Evolutionary conservation across 2,888 invertebrate species (phyloP).

Genomic region (Mechanitis mazaeus): DNA sequence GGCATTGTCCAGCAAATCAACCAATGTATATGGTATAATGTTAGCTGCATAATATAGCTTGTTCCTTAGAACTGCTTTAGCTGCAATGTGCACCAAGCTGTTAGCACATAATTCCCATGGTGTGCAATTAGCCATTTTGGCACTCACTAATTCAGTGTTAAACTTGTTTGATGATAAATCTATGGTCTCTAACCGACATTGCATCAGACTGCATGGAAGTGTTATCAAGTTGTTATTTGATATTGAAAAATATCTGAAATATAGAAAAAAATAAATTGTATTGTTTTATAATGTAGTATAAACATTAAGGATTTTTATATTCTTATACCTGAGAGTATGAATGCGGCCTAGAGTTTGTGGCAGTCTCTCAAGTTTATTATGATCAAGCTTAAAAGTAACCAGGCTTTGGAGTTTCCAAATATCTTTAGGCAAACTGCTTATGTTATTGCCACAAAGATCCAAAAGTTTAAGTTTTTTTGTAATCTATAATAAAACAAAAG

Average conservation of each 20-base stretch:
- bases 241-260: conserved; percentile 71
- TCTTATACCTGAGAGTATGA: conserved; percentile 60
- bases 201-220: conserved; percentile 79
- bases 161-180: conserved; percentile 79
- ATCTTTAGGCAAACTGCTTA: conserved; percentile 75
- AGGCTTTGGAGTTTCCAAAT: conserved; percentile 79
- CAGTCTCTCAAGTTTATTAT: conserved; percentile 76
- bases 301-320: conserved; percentile 2
- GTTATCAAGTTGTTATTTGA: conserved; percentile 71
- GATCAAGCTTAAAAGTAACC: conserved; percentile 78
- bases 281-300: not conserved
- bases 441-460: conserved; percentile 79
- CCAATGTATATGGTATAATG: conserved; percentile 76
- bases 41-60: conserved; percentile 75
- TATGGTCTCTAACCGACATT: conserved; percentile 70
- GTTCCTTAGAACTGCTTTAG: conserved; percentile 69
- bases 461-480: conserved; percentile 74
- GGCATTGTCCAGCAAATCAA: conserved; percentile 77
- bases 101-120: conserved; percentile 63
- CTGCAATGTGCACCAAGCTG: conserved; percentile 74
- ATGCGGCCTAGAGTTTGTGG: conserved; percentile 82
- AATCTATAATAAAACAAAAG: conserved; percentile 49
- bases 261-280: not conserved
- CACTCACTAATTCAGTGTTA: conserved; percentile 32
- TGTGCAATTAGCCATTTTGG: conserved; percentile 31